Percentiles rank a stretch among this genome's conserved stretches.
phyloP scores from a whole-genome alignment of 2,113 vertebrate genomes.

The Phodopus roborovskii region DNA sequence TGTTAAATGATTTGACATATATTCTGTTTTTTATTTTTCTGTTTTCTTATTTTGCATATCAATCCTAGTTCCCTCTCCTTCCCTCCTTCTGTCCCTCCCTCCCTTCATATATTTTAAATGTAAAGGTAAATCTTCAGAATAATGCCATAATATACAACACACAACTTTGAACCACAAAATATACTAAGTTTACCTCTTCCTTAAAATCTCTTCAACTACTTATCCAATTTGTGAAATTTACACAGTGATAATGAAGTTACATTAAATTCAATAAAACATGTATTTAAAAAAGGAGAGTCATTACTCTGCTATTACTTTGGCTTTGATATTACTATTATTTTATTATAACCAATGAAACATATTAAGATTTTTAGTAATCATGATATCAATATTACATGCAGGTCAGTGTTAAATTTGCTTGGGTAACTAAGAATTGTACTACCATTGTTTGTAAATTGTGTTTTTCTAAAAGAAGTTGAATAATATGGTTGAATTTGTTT shows the following conservation, averaged over 20 bases:
- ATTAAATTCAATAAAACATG: not conserved
- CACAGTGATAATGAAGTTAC: not conserved
- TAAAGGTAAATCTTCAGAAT: not conserved
- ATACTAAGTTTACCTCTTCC: not conserved
- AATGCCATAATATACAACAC: not conserved
- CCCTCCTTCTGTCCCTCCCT: no score
- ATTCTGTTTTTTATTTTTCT: not conserved
- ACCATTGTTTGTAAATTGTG: not conserved
- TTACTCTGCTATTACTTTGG: not conserved
- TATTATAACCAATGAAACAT: not conserved
- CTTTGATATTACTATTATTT: not conserved
- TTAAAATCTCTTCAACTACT: not conserved
- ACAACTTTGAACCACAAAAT: not conserved
- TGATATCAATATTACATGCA: not conserved
- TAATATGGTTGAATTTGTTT: not conserved
- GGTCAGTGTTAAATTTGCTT: not conserved
- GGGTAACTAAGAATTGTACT: not conserved
- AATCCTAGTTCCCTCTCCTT: no score
- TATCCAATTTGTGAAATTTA: not conserved
- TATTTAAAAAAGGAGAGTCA: not conserved
- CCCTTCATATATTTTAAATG: not conserved
- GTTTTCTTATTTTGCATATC: no score
- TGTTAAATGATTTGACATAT: not conserved
- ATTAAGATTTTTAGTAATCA: not conserved
- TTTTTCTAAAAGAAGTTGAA: not conserved